phyloP scores from a whole-genome alignment of 2,797 vertebrate species.

The Sparidentex hasta region DNA sequence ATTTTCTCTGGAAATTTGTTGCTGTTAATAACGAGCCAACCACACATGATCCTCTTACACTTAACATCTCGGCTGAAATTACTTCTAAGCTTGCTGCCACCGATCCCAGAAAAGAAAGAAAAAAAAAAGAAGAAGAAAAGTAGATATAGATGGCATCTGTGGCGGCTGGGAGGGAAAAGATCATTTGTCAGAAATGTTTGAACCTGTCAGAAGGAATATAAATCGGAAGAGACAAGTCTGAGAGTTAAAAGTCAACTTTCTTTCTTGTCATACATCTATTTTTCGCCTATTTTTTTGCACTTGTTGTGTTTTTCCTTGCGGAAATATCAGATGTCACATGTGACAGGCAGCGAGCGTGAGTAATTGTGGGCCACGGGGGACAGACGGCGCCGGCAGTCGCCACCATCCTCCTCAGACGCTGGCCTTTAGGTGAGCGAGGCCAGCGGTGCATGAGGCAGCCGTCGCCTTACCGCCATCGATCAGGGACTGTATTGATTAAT shows the following conservation, averaged over 20 bases:
- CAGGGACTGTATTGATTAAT: neutral
- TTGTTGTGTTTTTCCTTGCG: conserved; percentile 21
- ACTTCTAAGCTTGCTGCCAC: neutral
- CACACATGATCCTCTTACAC: conserved; percentile 16
- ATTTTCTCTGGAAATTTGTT: conserved; percentile 37
- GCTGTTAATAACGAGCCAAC: conserved; percentile 19
- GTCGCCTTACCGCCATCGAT: conserved; percentile 29
- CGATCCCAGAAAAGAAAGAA: neutral
- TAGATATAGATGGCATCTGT: neutral
- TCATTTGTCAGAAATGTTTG: conserved; percentile 14
- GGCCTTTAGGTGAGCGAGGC: conserved; percentile 54
- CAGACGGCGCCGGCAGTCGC: conserved; percentile 31
- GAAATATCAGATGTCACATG: conserved; percentile 61
- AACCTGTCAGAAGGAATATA: conserved; percentile 3
- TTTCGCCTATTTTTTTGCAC: conserved; percentile 1
- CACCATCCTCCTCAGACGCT: conserved; percentile 25
- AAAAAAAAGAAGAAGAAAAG: neutral
- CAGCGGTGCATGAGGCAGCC: neutral
- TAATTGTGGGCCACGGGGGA: conserved; percentile 50
- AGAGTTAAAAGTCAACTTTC: conserved; percentile 8
- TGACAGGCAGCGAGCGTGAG: conserved; percentile 45
- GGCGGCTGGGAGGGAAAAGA: neutral
- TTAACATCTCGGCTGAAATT: conserved; percentile 7
- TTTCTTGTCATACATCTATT: neutral
- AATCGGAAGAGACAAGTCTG: neutral